Evolutionary conservation across 2,797 vertebrate species (phyloP), one percentile per base, ranked within the genome.

Genomic region (Notolabrus celidotus): DNA sequence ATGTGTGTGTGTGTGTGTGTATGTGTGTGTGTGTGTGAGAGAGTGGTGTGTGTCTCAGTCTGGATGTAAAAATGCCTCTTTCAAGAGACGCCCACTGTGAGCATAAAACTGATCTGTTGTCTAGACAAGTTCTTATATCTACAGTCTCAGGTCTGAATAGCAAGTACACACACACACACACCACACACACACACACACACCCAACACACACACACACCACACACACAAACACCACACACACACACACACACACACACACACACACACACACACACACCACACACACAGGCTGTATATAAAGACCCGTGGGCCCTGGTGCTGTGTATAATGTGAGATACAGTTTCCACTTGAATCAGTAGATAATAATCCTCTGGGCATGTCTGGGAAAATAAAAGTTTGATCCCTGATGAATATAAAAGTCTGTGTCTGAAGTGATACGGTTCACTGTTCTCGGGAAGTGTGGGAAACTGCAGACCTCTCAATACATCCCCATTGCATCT

Each of bases 51-150:
- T n/a, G n/a, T 7, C 5, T 23, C 10, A 36, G 34, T 36, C 10
- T 36, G 34, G 10, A 36, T 12, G 34, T 46, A 64, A 56, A 56
- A 23, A 3, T 50, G 45, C 36, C n/a, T 34, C 50, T 22, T 20
- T 50, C 10, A 56, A 64, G 47, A 41, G 34, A 29, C 31, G 50
- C 41, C 43, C 49, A 52, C 25, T 12, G 25, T 33, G 34, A 65
- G 34, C n/a, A 55, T 63, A 54, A 53, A 74, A 45, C 33, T 70
- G 70, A 72, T 75, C 41, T 62, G 16, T 45, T 49, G 66, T 79
- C 72, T 56, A 71, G 66, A 64, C 61, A 33, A 55, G 15, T 42
- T 41, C 14, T 57, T 31, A 45, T 57, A 64, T 58, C 55, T 45
- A 14, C 39, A 46, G 38, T 20, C 31, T 33, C 25, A 56, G 43